Evolutionary conservation across 2,797 vertebrate species (phyloP).

Genomic region (Rhyacichthys aspro): DNA sequence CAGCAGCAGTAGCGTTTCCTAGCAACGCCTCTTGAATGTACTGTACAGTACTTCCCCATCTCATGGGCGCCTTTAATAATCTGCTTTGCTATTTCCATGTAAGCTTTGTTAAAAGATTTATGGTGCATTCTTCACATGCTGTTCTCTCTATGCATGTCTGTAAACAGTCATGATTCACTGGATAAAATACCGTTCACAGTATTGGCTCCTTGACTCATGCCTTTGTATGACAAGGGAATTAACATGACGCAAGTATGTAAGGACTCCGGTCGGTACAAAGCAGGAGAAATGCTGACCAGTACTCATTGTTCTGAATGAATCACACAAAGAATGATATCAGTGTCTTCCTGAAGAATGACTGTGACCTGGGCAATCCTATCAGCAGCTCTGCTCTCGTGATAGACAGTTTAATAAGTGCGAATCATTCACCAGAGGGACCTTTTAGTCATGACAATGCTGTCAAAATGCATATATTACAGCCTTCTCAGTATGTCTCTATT

Average conservation of each 20-base stretch:
- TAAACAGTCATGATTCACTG: constrained; percentile 23
- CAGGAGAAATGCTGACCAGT: constrained; percentile 36
- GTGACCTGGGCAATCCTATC: constrained; percentile 64
- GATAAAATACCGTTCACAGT: constrained; percentile 32
- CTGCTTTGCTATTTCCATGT: constrained; percentile 70
- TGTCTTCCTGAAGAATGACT: constrained; percentile 37
- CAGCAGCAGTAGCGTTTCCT: constrained; percentile 79
- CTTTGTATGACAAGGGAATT: constrained; percentile 26
- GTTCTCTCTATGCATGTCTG: constrained; percentile 11
- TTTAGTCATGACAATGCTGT: constrained; percentile 45
- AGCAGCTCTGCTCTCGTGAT: constrained; percentile 45
- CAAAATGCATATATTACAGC: constrained; percentile 40
- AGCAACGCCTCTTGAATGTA: constrained; percentile 80
- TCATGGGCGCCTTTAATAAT: constrained; percentile 81
- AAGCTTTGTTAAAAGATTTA: constrained; percentile 80
- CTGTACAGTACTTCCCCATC: constrained; percentile 75
- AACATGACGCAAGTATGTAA: constrained; percentile 27
- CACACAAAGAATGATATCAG: constrained; percentile 27
- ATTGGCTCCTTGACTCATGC: constrained; percentile 25
- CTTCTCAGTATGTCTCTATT: constrained; percentile 34
- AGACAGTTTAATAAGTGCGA: constrained; percentile 66
- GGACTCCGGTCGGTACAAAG: constrained; percentile 19
- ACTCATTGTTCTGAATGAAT: constrained; percentile 30
- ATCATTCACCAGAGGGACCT: constrained; percentile 58
- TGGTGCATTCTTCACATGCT: constrained; percentile 52